Evolutionary conservation across 2,888 invertebrate genomes (phyloP).

Genomic region (Ormyrus pomaceus): DNA sequence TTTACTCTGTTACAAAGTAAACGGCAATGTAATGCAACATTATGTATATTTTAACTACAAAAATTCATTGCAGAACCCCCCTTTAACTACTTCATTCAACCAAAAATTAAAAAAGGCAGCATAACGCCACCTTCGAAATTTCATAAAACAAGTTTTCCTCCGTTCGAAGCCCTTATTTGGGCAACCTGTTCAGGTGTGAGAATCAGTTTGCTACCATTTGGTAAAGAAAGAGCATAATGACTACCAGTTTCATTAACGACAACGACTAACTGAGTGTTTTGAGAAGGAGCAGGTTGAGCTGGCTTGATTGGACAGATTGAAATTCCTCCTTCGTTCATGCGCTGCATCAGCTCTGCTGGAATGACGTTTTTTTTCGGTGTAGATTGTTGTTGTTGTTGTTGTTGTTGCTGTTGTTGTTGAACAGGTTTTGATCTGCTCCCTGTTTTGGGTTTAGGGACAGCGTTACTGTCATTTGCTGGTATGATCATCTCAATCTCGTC

Average conservation of each 20-base stretch:
- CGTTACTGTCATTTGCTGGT: conserved; percentile 57
- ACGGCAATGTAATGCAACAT: too few species aligned
- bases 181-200: conserved; percentile 74
- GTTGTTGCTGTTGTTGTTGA: conserved; percentile 12
- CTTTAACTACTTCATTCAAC: not conserved
- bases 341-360: conserved; percentile 70
- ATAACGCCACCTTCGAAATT: not conserved
- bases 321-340: conserved; percentile 72
- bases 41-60: too few species aligned
- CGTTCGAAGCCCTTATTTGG: conserved; percentile 74
- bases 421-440: not conserved
- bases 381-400: not conserved
- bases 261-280: conserved; percentile 68
- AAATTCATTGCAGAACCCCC: too few species aligned
- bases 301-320: conserved; percentile 71
- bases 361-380: conserved; percentile 54
- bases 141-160: conserved; percentile 69
- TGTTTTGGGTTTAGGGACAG: conserved; percentile 35
- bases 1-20: too few species aligned
- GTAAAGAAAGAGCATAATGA: conserved; percentile 73
- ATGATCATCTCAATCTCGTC: conserved; percentile 74
- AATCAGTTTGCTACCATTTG: conserved; percentile 73
- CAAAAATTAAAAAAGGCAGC: conserved; percentile 2
- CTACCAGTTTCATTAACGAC: conserved; percentile 74
- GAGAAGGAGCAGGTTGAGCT: conserved; percentile 51